Evolutionary conservation across 1,140 invertebrate species (phyloP), one percentile per base, ranked within the genome.

Genomic region (Acyrthosiphon pisum): DNA sequence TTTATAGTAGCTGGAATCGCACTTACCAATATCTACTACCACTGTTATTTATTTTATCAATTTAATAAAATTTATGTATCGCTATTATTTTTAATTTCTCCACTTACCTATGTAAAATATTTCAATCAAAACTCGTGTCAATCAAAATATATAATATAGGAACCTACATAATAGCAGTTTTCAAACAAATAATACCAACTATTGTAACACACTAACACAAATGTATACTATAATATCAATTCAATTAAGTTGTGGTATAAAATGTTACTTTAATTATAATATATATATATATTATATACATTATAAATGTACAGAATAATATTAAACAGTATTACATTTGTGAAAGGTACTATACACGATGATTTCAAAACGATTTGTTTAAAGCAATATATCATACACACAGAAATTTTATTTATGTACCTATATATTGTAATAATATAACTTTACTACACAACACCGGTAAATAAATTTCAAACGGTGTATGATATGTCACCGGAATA

Each of bases 391-490:
- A 89, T 89, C 87, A 53, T 53, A 89, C 20, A 26, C 48, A 11
- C 87, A 20, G 87, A 89, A 37, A 89, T 50, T 37, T 22, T 89
- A 89, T 53, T 89, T 50, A 53, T 88, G 26, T 86, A 44, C 83
- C 20, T 46, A 86, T 84, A 41, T 84, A 48, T n/a, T 50, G 44
- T 89, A 53, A 89, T 89, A 89, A 89, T 53, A 37, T 89, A 53
- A 37, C 35, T 89, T 37, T 37, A 89, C n/a, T 46, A 35, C n/a
- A 53, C 86, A 88, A 35, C n/a, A 41, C 48, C 8, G 87, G 48
- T 53, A 56, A 53, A 89, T 89, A 89, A 89, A 89, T 89, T 89
- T 89, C 20, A 53, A 89, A 48, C 84, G 11, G 84, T 37, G 48
- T 53, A 37, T 50, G 35, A 50, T 89, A 89, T 89, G 87, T 53